Percentiles rank a stretch among this genome's conserved stretches.
phyloP scores from a whole-genome alignment of 1,140 invertebrate species.

The Drosophila jambulina region DNA sequence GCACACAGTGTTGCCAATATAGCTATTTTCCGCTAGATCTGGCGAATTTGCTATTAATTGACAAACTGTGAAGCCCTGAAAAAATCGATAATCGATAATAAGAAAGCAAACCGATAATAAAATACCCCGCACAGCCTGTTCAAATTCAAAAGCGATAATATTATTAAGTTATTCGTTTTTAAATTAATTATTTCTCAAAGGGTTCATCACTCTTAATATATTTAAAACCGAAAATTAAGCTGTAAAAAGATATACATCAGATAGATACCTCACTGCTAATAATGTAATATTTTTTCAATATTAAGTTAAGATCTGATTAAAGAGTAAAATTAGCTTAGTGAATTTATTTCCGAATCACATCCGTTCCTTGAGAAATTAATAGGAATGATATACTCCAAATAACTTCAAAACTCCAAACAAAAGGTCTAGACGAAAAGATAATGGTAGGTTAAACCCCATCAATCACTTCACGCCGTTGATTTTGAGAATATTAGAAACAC shows the following conservation, averaged over 20 bases:
- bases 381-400: neutral
- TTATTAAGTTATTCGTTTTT: neutral
- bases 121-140: neutral
- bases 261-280: too few species aligned
- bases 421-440: neutral
- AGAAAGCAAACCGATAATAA: neutral
- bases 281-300: neutral
- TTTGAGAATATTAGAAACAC: slow-evolving; percentile 9
- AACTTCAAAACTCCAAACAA: neutral
- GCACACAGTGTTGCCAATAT: neutral
- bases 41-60: too few species aligned
- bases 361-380: neutral
- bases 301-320: neutral
- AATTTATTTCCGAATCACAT: neutral
- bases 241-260: neutral
- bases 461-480: slow-evolving; percentile 13
- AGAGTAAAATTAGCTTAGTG: neutral
- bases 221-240: neutral
- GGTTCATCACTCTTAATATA: neutral
- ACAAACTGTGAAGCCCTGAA: neutral
- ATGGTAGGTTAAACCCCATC: slow-evolving; percentile 3
- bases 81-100: neutral
- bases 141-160: neutral
- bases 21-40: too few species aligned
- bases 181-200: neutral